Percentiles rank a stretch among this genome's conserved stretches.
phyloP scores from a whole-genome alignment of 2,888 invertebrate species.

The Helobdella robusta region DNA sequence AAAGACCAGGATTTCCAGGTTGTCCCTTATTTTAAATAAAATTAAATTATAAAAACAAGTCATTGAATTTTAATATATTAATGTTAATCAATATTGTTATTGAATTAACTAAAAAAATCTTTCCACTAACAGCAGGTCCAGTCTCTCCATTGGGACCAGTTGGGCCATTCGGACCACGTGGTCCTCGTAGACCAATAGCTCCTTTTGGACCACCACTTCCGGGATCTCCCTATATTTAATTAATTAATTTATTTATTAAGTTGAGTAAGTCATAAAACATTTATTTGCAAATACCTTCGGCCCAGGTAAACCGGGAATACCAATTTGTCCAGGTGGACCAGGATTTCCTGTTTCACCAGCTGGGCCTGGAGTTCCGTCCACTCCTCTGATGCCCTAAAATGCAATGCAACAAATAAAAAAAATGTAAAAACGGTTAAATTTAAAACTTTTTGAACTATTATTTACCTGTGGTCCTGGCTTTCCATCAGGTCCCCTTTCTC shows the following conservation, averaged over 20 bases:
- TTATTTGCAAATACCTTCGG: constrained; percentile 29
- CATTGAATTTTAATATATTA: too few species aligned
- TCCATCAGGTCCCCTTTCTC: constrained; percentile 42
- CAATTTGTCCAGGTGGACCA: constrained; percentile 34
- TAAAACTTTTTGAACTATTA: background rate
- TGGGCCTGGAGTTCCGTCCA: constrained; percentile 33
- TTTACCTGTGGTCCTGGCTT: constrained; percentile 39
- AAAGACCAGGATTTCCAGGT: constrained; percentile 28
- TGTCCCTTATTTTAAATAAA: constrained; percentile 25
- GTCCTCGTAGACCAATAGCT: constrained; percentile 31
- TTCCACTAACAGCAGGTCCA: constrained; percentile 13
- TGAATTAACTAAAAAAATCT: background rate
- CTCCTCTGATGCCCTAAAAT: constrained; percentile 33
- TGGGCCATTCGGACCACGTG: constrained; percentile 29
- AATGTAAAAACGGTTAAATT: background rate
- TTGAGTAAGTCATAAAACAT: background rate
- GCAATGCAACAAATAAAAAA: background rate
- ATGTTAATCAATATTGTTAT: background rate
- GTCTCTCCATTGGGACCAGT: constrained; percentile 28
- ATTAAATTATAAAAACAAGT: constrained; percentile 6
- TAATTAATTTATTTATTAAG: background rate
- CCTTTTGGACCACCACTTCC: constrained; percentile 33
- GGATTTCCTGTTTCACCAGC: constrained; percentile 30
- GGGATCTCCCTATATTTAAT: constrained; percentile 28
- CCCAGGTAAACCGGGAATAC: constrained; percentile 36